A percentile compares a stretch with the other conserved stretches of the same genome.
These are phyloP conservation scores for Campylomormyrus tamandua DNA, from an alignment of 2,113 vertebrate genomes.

Conservation along the genomic window DNA sequence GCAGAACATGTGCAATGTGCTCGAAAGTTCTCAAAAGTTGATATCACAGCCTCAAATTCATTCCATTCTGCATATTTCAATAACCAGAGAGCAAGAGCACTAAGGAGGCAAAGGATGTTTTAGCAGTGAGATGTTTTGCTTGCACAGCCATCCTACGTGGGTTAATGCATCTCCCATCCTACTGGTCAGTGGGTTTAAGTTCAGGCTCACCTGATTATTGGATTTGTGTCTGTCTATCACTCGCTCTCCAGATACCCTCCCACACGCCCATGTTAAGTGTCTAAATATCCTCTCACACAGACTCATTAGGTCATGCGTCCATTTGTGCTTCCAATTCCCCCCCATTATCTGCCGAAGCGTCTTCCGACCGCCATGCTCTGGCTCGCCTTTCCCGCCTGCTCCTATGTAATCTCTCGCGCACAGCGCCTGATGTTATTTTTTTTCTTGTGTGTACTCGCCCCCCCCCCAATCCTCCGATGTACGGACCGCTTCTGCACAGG, in stretches of 20 bases:
- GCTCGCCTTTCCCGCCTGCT: not conserved
- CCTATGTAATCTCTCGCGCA: not conserved
- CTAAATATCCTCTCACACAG: not conserved
- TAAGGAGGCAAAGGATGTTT: not conserved
- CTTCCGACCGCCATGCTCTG: not conserved
- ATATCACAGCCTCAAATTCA: not conserved
- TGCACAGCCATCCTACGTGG: not conserved
- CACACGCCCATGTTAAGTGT: not conserved
- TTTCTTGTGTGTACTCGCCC: not conserved
- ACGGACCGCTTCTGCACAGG: conserved; percentile 30
- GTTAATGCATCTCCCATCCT: not conserved
- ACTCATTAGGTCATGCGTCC: not conserved
- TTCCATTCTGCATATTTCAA: not conserved
- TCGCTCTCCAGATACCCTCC: not conserved
- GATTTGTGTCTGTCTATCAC: not conserved
- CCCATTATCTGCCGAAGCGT: not conserved
- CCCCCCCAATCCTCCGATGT: not conserved
- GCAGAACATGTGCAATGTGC: not conserved
- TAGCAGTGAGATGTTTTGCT: not conserved
- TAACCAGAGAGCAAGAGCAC: not conserved
- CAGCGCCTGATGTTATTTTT: not conserved
- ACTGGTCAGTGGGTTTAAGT: not conserved
- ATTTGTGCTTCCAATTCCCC: not conserved
- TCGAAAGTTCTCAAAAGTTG: conserved; percentile 2
- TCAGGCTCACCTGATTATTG: not conserved